Evolutionary conservation across 2,888 invertebrate genomes (phyloP).

Genomic region (Lepeophtheirus nordmannii): DNA sequence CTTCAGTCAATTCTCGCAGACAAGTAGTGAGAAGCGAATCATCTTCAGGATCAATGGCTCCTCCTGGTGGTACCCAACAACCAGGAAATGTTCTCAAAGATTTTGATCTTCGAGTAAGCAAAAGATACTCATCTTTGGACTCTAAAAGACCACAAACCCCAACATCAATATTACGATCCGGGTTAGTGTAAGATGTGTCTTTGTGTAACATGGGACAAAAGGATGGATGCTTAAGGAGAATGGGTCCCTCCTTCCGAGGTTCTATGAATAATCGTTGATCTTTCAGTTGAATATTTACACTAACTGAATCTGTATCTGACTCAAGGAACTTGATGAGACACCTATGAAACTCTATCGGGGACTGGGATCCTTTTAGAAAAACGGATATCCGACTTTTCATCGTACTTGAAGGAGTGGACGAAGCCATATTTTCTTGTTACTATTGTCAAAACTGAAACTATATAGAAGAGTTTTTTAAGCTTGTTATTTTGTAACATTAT

Average conservation of each 20-base stretch:
- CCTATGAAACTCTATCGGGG: background rate
- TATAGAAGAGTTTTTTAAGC: too few relatives aligned
- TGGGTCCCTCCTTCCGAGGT: background rate
- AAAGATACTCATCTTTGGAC: slow-evolving; percentile 34
- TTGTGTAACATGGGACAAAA: slow-evolving; percentile 8
- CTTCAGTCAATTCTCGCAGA: slow-evolving; percentile 35
- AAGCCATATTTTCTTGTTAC: too few relatives aligned
- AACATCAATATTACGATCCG: slow-evolving; percentile 5
- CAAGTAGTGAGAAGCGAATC: slow-evolving; percentile 32
- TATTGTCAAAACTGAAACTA: too few relatives aligned
- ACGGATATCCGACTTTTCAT: too few relatives aligned
- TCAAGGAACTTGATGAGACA: background rate
- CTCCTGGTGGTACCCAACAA: slow-evolving; percentile 39
- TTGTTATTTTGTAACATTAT: too few relatives aligned
- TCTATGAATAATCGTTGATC: background rate
- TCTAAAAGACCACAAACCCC: slow-evolving; percentile 33
- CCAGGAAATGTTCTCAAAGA: slow-evolving; percentile 37
- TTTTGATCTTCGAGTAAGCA: slow-evolving; percentile 35
- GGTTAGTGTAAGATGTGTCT: too few relatives aligned
- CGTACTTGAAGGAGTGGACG: too few relatives aligned
- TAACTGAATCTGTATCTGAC: background rate
- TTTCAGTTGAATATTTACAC: background rate
- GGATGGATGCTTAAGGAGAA: slow-evolving; percentile 9
- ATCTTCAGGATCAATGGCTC: slow-evolving; percentile 32
- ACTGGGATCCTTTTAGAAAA: background rate